Conservation (phyloP, 2,797 vertebrate genomes). For the Ciconia nigra region DNA sequence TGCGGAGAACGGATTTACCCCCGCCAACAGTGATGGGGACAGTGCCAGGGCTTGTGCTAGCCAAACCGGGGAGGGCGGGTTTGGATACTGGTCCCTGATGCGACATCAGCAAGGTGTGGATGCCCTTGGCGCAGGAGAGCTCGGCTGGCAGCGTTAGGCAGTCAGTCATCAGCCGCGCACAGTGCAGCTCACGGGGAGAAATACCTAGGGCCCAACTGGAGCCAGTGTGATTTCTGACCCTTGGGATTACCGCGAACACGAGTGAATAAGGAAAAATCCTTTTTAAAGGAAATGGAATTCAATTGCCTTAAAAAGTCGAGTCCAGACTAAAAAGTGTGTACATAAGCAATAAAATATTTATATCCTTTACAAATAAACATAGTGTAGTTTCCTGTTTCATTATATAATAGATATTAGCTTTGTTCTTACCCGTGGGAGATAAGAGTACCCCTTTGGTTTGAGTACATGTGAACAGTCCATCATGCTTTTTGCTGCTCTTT, state of each 20-base stretch:
- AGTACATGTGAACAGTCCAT: background rate
- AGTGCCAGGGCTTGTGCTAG: background rate
- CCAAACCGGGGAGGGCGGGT: background rate
- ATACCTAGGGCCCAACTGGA: background rate
- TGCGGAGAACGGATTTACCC: too few relatives aligned
- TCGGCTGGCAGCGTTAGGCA: background rate
- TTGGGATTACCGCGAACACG: background rate
- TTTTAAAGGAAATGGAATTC: background rate
- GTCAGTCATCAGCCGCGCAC: fast-evolving
- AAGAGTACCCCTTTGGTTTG: background rate
- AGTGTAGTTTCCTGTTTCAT: background rate
- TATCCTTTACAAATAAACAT: background rate
- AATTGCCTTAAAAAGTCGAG: background rate
- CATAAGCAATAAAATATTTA: background rate
- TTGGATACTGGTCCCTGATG: background rate
- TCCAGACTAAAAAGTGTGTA: background rate
- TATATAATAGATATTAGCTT: background rate
- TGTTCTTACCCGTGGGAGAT: background rate
- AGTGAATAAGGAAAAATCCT: background rate
- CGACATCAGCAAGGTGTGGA: fast-evolving
- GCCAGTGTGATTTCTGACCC: too few relatives aligned
- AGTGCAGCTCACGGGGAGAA: background rate
- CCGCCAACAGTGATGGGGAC: fast-evolving
- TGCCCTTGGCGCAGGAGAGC: background rate
- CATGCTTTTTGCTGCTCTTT: background rate